Base-by-base conservation (phyloP, 2,888 invertebrate genomes). In the Empis stercorea region DNA sequence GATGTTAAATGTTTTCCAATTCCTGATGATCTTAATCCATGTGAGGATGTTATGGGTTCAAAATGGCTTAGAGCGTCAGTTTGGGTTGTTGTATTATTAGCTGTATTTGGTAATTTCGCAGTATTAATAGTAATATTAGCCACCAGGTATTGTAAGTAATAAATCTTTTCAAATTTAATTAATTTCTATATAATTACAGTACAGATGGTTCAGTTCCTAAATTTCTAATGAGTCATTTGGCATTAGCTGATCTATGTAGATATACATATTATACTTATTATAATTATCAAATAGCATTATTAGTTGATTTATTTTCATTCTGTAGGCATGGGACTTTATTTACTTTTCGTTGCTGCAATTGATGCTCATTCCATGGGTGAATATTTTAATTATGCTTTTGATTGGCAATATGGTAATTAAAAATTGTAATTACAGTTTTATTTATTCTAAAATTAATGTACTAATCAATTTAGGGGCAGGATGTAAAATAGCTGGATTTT, bases 41-140 rank as follows among this genome's bases (percentile, higher is more conserved):
- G 91, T 65, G 89, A 89, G 62, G 89, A 91, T 63, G 87, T 91
- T 48, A 87, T 91, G 84, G 88, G 88, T 20, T 81, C 81, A 64
- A 68, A 77, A 40, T 84, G 83, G 80, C 71, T 87, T 3, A 76
- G 87, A 47, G 76, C 80, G 54, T 81, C 86, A 45, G 88, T 92
- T 3, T 94, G 93, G 92, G 73, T 88, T 55, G 91, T 92, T 27
- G 80, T 89, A 49, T 70, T 82, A 1, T 74, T 87, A 10, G 88
- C 91, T 0, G 79, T 91, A 2, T 73, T 86, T 14, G 92, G 92
- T 48, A 93, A 93, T 68, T 67, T 82, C 11, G 83, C 86, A 6
- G 91, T 92, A 1, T 76, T 91, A 6, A 67, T 84, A 4, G 87
- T 92, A 0, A 76, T 88, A 3, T 70, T 84, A 43, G 76, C 79